A percentile compares a stretch with the other conserved stretches of the same genome.
These are phyloP conservation scores for Crypturellus tataupa DNA, from an alignment of 2,797 vertebrate genomes.

Conservation along the genomic window DNA sequence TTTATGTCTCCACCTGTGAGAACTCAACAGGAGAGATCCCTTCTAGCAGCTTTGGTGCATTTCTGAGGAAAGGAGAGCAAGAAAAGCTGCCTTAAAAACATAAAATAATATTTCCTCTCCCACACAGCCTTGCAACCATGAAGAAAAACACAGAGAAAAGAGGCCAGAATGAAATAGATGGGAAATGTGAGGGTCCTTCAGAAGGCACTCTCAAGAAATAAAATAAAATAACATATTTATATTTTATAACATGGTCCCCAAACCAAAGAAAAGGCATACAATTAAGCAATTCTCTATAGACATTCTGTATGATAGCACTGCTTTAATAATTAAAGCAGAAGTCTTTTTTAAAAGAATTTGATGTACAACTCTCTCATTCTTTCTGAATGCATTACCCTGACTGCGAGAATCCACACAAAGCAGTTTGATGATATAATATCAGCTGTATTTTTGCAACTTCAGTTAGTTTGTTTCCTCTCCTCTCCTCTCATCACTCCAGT, in stretches of 20 bases:
- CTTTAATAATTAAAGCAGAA: conserved; percentile 77
- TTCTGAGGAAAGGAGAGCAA: conserved; percentile 52
- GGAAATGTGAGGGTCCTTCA: conserved; percentile 33
- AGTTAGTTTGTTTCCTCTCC: neutral
- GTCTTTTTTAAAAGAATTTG: neutral
- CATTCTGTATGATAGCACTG: conserved; percentile 15
- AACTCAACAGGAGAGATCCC: neutral
- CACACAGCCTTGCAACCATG: neutral
- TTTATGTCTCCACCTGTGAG: neutral
- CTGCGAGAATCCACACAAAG: neutral
- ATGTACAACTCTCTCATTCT: neutral
- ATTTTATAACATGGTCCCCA: conserved; percentile 61
- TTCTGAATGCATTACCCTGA: conserved; percentile 3
- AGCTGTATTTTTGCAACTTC: neutral
- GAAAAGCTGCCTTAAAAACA: neutral
- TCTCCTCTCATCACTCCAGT: neutral
- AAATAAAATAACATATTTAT: conserved; percentile 70
- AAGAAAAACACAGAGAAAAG: neutral
- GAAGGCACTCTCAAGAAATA: conserved; percentile 52
- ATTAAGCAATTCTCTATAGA: conserved; percentile 59
- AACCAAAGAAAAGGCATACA: conserved; percentile 66
- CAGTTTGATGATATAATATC: neutral
- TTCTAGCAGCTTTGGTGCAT: conserved; percentile 42
- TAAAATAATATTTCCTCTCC: neutral
- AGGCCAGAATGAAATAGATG: conserved; percentile 3